phyloP scores from a whole-genome alignment of 1,140 invertebrate species.

The Dendrolimus kikuchii region DNA sequence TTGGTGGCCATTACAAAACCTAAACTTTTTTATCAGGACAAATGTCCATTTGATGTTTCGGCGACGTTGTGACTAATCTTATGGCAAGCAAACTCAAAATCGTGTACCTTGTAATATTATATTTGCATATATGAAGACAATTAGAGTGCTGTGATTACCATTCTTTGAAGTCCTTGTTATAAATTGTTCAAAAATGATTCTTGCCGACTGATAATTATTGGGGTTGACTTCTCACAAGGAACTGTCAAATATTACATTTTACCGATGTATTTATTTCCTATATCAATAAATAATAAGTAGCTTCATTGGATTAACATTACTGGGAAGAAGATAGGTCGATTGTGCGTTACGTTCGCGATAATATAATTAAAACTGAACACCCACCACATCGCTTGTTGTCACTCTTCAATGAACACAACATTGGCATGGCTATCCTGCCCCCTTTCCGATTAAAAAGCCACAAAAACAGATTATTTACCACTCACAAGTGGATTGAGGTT shows the following conservation, averaged over 20 bases:
- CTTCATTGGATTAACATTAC: slow-evolving; percentile 20
- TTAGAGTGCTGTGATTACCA: slow-evolving; percentile 30
- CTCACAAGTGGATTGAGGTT: slow-evolving; percentile 17
- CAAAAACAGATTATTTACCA: slow-evolving; percentile 20
- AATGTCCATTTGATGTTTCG: slow-evolving; percentile 72
- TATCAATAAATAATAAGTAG: slow-evolving; percentile 20
- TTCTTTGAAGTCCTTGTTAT: slow-evolving; percentile 22
- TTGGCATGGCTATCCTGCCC: slow-evolving; percentile 50
- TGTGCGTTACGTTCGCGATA: slow-evolving; percentile 20
- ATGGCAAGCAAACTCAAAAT: slow-evolving; percentile 51
- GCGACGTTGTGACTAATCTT: slow-evolving; percentile 61
- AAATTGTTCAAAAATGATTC: slow-evolving; percentile 45
- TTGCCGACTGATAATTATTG: slow-evolving; percentile 56
- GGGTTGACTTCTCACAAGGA: slow-evolving; percentile 62
- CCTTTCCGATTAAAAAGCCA: slow-evolving; percentile 34
- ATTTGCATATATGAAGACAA: slow-evolving; percentile 27
- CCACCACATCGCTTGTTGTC: slow-evolving; percentile 51
- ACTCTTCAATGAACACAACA: slow-evolving; percentile 69
- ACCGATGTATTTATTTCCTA: slow-evolving; percentile 24
- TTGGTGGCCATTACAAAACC: slow-evolving; percentile 71
- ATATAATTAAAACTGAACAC: slow-evolving; percentile 29
- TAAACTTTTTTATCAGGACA: slow-evolving; percentile 70
- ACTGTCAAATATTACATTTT: slow-evolving; percentile 64
- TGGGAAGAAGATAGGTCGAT: slow-evolving; percentile 9
- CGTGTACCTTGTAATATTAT: slow-evolving; percentile 31